Evolutionary conservation across 2,888 invertebrate genomes (phyloP).

Genomic region (Lydus trimaculatus): DNA sequence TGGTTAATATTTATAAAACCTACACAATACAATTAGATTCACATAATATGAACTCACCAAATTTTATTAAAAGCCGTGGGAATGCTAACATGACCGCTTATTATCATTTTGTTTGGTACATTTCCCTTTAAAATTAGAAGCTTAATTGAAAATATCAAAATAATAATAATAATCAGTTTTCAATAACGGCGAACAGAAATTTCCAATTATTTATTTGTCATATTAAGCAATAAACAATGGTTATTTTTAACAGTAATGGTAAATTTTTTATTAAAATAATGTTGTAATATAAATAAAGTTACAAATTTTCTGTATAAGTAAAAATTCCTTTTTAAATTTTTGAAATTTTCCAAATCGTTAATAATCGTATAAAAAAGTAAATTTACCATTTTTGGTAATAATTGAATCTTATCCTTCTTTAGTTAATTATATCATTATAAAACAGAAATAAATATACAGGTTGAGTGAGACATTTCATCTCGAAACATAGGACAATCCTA

Average conservation of each 20-base stretch:
- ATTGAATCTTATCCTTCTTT: neutral
- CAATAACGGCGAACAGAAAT: too few species aligned
- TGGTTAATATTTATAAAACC: neutral
- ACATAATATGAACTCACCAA: neutral
- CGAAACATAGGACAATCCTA: too few species aligned
- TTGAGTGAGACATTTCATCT: too few species aligned
- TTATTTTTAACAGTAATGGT: too few species aligned
- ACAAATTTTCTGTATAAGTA: neutral
- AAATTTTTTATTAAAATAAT: neutral
- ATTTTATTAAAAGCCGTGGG: neutral
- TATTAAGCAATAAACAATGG: too few species aligned
- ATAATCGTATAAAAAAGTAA: neutral
- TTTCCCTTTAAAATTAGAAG: neutral
- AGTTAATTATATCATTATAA: conserved; percentile 3
- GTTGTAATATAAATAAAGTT: neutral
- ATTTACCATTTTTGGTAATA: neutral
- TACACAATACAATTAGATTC: neutral
- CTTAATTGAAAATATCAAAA: too few species aligned
- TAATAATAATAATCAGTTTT: too few species aligned
- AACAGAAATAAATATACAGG: neutral
- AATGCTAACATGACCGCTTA: neutral
- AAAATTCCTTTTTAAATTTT: neutral
- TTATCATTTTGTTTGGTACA: neutral
- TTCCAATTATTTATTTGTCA: too few species aligned
- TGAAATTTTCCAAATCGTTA: neutral